phyloP scores from a whole-genome alignment of 2,797 vertebrate species.

The Myioborus melanocephalus region DNA sequence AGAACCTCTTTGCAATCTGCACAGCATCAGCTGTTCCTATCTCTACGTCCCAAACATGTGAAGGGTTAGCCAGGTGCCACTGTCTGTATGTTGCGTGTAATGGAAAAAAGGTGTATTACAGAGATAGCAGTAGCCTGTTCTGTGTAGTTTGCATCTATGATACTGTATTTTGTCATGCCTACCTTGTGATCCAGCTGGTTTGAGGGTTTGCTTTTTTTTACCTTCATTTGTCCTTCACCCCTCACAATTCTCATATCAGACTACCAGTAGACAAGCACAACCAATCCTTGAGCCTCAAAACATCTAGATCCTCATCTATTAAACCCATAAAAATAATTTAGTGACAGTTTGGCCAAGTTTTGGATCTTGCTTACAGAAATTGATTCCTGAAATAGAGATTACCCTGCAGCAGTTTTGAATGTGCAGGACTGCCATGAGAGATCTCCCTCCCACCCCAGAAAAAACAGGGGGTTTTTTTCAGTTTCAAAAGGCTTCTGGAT shows the following conservation, averaged over 20 bases:
- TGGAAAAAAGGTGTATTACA: neutral
- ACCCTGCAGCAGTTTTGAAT: neutral
- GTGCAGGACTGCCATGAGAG: neutral
- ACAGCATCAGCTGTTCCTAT: neutral
- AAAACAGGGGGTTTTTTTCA: neutral
- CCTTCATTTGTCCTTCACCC: neutral
- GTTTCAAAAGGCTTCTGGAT: neutral
- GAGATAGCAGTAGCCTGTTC: neutral
- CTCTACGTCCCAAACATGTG: neutral
- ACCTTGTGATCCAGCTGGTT: neutral
- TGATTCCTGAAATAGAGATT: neutral
- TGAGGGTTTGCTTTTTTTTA: neutral
- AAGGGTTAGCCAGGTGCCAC: slow-evolving; percentile 6
- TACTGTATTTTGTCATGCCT: neutral
- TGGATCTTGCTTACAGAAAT: neutral
- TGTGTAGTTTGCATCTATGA: neutral
- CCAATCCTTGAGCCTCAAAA: neutral
- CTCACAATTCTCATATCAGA: neutral
- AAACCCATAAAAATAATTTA: neutral
- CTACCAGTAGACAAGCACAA: neutral
- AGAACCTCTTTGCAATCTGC: neutral
- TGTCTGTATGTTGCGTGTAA: neutral
- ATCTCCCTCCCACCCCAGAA: neutral
- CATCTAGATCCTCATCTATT: neutral
- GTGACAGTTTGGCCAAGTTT: neutral